Percentiles rank a stretch among this genome's conserved stretches.
Conservation (phyloP, 2,113 vertebrate species). For the Morone saxatilis region DNA sequence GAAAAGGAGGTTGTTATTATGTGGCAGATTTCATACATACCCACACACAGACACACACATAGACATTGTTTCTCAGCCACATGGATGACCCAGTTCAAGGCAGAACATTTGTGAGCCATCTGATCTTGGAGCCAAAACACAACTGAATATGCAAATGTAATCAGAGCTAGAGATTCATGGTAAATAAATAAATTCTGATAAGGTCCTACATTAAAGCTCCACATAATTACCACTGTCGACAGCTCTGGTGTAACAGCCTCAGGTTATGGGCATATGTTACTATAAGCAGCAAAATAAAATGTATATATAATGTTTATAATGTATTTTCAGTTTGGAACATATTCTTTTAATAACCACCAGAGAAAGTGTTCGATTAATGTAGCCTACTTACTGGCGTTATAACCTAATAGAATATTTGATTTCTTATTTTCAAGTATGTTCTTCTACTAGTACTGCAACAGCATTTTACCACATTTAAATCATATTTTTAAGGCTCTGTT, state of each 20-base stretch:
- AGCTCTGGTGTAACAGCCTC: slow-evolving; percentile 39
- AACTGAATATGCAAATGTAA: slow-evolving; percentile 71
- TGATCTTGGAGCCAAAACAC: slow-evolving; percentile 69
- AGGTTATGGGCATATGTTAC: slow-evolving; percentile 35
- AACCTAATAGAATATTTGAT: neutral
- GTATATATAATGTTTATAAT: slow-evolving; percentile 30
- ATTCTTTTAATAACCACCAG: slow-evolving; percentile 14
- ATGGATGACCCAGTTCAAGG: slow-evolving; percentile 75
- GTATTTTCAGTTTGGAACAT: slow-evolving; percentile 29
- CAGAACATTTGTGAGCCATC: slow-evolving; percentile 68
- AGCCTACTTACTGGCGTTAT: slow-evolving; percentile 1
- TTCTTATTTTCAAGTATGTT: neutral
- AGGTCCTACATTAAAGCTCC: slow-evolving; percentile 37
- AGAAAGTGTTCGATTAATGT: slow-evolving; percentile 10
- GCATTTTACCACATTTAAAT: neutral
- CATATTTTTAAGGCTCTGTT: neutral
- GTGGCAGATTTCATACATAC: slow-evolving; percentile 38
- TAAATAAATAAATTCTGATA: slow-evolving; percentile 70
- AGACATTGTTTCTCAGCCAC: slow-evolving; percentile 44
- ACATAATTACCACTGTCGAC: slow-evolving; percentile 26
- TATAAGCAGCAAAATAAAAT: neutral
- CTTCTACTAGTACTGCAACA: neutral
- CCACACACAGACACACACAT: slow-evolving; percentile 63
- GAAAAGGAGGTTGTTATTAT: slow-evolving; percentile 34
- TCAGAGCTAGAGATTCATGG: slow-evolving; percentile 62